Conservation (phyloP, 92 coral and sea anemone genomes). For the Umimayanthus kanabou region DNA sequence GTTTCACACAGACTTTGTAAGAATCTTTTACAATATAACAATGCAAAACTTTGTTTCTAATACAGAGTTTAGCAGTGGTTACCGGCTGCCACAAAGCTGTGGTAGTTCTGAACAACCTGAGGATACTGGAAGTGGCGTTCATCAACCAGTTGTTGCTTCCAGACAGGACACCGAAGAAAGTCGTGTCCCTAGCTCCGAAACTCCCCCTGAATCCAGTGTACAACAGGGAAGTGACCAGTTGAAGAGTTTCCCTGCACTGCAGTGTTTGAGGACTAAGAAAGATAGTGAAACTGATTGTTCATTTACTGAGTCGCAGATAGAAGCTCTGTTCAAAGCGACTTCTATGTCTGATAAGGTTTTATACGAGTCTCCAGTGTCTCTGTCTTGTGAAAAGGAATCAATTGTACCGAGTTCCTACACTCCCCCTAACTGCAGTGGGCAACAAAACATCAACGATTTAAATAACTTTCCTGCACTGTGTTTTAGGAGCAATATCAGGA, state of each 20-base stretch:
- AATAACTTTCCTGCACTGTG: not conserved
- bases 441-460: not conserved
- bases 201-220: not conserved
- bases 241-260: constrained; percentile 1
- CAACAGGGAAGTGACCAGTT: not conserved
- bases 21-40: no score
- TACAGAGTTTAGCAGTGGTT: not conserved
- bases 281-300: constrained; percentile 3
- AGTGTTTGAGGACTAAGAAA: not conserved
- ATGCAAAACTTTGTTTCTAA: not conserved
- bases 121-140: not conserved
- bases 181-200: not conserved
- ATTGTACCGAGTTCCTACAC: not conserved
- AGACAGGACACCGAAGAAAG: not conserved
- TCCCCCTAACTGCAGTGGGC: not conserved
- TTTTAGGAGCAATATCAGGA: not conserved
- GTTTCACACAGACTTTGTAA: no score
- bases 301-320: constrained; percentile 31
- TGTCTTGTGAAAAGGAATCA: not conserved
- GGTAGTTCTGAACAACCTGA: not conserved
- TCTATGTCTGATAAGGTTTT: not conserved
- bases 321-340: not conserved
- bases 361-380: not conserved
- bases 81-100: not conserved
- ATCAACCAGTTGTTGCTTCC: not conserved